Percentiles rank a stretch among this genome's conserved stretches.
Evolutionary conservation across 1,140 invertebrate species (phyloP).

Genomic region (Cotesia chilonis): DNA sequence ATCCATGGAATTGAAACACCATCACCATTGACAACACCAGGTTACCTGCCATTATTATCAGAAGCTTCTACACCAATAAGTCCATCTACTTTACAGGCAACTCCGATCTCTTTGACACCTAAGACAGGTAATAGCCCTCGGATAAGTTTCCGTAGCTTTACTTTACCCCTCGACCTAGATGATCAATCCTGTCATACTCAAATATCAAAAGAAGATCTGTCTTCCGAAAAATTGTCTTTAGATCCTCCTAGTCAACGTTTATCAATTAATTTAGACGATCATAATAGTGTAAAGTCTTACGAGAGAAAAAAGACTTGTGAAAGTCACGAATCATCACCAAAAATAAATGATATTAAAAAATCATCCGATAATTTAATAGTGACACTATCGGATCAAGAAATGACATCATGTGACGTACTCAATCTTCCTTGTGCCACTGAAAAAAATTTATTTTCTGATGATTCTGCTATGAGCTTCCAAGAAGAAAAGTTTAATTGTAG

Average conservation of each 20-base stretch:
- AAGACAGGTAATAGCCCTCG: slow-evolving; percentile 56
- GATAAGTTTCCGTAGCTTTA: slow-evolving; percentile 64
- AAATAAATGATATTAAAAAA: slow-evolving; percentile 43
- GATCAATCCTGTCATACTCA: slow-evolving; percentile 42
- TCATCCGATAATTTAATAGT: slow-evolving; percentile 7
- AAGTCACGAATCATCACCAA: slow-evolving; percentile 45
- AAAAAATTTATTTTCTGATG: not conserved
- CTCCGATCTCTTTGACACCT: slow-evolving; percentile 54
- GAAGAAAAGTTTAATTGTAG: slow-evolving; percentile 30
- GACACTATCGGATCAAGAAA: slow-evolving; percentile 29
- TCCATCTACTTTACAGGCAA: slow-evolving; percentile 55
- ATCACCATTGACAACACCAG: slow-evolving; percentile 61
- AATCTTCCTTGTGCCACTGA: slow-evolving; percentile 14
- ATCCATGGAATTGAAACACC: slow-evolving; percentile 62
- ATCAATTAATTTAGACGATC: slow-evolving; percentile 48
- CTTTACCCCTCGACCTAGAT: slow-evolving; percentile 58
- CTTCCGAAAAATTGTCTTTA: slow-evolving; percentile 52
- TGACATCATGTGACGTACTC: slow-evolving; percentile 55
- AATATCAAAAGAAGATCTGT: slow-evolving; percentile 40
- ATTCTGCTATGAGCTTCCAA: slow-evolving; percentile 12
- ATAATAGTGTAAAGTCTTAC: slow-evolving; percentile 45
- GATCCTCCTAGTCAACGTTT: slow-evolving; percentile 56
- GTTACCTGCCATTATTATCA: slow-evolving; percentile 60
- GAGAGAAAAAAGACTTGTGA: slow-evolving; percentile 49
- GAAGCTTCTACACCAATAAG: slow-evolving; percentile 62